These are phyloP conservation scores for Synergus itoensis DNA, from an alignment of 2,888 invertebrate genomes.

Conservation along the genomic window DNA sequence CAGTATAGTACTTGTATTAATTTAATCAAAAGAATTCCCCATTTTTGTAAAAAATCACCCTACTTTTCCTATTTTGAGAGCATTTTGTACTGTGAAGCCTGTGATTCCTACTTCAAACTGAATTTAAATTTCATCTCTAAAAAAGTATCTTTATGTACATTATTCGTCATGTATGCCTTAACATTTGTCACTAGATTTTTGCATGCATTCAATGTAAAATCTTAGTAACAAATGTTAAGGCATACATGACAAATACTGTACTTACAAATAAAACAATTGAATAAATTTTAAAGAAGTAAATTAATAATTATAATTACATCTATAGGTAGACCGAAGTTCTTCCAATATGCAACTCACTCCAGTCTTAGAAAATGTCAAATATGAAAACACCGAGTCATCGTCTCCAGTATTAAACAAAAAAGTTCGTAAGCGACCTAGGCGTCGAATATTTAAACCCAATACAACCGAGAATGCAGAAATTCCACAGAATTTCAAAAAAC, in stretches of 20 bases:
- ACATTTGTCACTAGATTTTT: too few relatives aligned
- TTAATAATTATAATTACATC: background rate
- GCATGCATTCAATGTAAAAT: too few relatives aligned
- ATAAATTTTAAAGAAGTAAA: background rate
- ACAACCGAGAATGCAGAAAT: slow-evolving; percentile 34
- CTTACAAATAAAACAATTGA: background rate
- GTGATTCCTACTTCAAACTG: too few relatives aligned
- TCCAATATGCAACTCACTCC: slow-evolving; percentile 42
- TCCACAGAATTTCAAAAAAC: slow-evolving; percentile 45
- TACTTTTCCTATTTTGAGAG: too few relatives aligned
- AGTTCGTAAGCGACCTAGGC: slow-evolving; percentile 56
- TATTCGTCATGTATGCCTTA: too few relatives aligned
- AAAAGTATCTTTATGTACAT: background rate
- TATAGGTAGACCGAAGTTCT: background rate
- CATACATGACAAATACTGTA: too few relatives aligned
- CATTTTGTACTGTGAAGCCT: too few relatives aligned
- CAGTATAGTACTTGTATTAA: too few relatives aligned
- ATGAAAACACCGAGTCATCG: slow-evolving; percentile 49
- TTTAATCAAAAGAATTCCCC: too few relatives aligned
- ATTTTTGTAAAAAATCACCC: too few relatives aligned
- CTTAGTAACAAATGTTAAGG: too few relatives aligned
- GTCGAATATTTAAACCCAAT: slow-evolving; percentile 62
- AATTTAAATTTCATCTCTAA: background rate
- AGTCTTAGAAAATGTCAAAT: slow-evolving; percentile 44
- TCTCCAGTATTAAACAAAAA: slow-evolving; percentile 61